A percentile compares a stretch with the other conserved stretches of the same genome.
These are phyloP conservation scores for Drosophila hamatofila DNA, from an alignment of 2,888 invertebrate genomes.

Conservation along the genomic window DNA sequence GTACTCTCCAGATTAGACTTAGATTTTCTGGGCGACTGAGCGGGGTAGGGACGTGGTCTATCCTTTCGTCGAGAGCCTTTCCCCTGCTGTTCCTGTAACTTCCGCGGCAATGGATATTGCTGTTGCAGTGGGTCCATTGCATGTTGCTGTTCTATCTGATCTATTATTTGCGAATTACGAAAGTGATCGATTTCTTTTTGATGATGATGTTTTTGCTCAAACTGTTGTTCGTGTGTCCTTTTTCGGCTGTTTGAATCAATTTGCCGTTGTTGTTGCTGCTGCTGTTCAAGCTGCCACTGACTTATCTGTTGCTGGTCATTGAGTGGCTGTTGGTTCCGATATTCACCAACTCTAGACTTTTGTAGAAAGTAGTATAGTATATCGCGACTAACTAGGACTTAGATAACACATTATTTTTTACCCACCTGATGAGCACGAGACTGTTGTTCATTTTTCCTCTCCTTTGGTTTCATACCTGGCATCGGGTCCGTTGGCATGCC, in stretches of 20 bases:
- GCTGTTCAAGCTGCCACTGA: background rate
- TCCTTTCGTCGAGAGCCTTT: no score
- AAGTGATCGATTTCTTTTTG: no score
- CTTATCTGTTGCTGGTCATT: background rate
- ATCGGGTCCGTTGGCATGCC: background rate
- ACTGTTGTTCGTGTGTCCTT: background rate
- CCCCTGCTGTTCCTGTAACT: no score
- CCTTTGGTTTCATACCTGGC: background rate
- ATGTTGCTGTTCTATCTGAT: background rate
- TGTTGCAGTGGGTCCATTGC: no score
- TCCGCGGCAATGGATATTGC: no score
- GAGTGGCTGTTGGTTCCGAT: background rate
- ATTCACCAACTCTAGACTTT: background rate
- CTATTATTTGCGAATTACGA: no score
- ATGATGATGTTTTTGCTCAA: no score
- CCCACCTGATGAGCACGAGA: background rate
- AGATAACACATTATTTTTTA: background rate
- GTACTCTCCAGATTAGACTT: no score
- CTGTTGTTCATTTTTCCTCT: background rate
- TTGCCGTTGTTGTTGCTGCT: background rate
- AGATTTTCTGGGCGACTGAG: no score
- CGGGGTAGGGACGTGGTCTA: no score
- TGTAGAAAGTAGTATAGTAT: background rate
- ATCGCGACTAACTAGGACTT: no score
- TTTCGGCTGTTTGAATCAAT: background rate